Evolutionary conservation across 2,797 vertebrate species (phyloP), one percentile per base, ranked within the genome.

Genomic region (Gambusia yucatana): DNA sequence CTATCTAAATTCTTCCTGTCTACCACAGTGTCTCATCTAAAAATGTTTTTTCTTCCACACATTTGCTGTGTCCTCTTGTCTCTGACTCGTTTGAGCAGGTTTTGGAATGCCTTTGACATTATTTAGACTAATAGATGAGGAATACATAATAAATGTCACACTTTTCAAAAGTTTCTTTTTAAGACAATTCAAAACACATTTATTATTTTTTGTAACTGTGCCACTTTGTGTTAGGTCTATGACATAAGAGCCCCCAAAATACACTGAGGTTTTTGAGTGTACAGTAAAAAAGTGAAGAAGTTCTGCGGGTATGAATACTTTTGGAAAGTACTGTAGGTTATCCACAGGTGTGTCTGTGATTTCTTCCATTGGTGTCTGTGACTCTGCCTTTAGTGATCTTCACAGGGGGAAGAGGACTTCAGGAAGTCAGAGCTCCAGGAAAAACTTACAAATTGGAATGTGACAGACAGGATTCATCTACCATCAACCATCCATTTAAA

Each of bases 401-500:
- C 25, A 30, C 46, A 52, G 46, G 41, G 41, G 59, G 3, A 6
- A 48, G 10, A 33, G 30, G 2, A 73, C 30, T 46, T 39, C 22
- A 41, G 36, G 20, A 73, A 81, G 73, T 70, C 48, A 63, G 11
- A 33, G 47, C 33, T 75, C 43, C 36, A 8, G 6, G 33, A 70
- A 33, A 52, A 47, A 75, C 41, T 61, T 28, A 20, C n/a, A 30
- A 44, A 43, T 11, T 17, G 36, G 30, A 41, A n/a, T 30, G 28
- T 67, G 65, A 67, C 22, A 43, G 65, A 67, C 65, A 41, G 65
- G 65, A 67, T 67, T 41, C 65, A 43, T 67, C 65, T 67, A 67
- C 39, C 65, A 67, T 67, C 65, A 43, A 67, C 65, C 39, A 67
- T 41, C 33, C 30, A 41, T 67, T 67, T 43, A 67, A 67, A 67